Evolutionary conservation across 1,140 invertebrate species (phyloP).

Genomic region (Phymorhynchus buccinoides): DNA sequence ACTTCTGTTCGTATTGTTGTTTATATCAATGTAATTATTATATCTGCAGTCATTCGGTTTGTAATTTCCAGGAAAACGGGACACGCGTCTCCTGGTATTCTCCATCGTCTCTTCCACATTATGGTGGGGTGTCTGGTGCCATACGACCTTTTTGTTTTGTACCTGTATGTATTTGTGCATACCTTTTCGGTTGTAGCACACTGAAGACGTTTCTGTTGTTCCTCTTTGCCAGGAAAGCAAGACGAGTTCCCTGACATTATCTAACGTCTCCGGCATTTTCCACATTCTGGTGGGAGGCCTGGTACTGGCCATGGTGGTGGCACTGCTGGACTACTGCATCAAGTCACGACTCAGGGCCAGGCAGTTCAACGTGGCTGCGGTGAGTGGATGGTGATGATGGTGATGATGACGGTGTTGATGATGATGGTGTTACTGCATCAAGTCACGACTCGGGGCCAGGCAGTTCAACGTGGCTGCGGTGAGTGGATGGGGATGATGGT

Average conservation of each 20-base stretch:
- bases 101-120: no score
- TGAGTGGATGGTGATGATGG: not conserved
- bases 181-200: no score
- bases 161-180: slow-evolving; percentile 15
- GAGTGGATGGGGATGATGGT: not conserved
- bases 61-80: no score
- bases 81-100: no score
- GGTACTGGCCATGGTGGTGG: slow-evolving; percentile 89
- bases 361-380: slow-evolving; percentile 37
- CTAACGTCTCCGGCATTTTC: slow-evolving; percentile 98
- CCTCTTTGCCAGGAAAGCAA: slow-evolving; percentile 54
- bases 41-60: no score
- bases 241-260: slow-evolving; percentile 78
- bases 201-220: slow-evolving; percentile 47
- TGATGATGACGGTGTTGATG: no score
- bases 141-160: no score
- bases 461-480: no score
- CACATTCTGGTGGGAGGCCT: slow-evolving; percentile 96
- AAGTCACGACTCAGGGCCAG: slow-evolving; percentile 45
- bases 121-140: no score
- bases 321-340: slow-evolving; percentile 85
- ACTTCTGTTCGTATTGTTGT: no score
- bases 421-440: slow-evolving; percentile 75
- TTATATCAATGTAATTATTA: no score
- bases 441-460: slow-evolving; percentile 33